These are phyloP conservation scores for Oophaga pumilio DNA, from an alignment of 2,113 vertebrate species.

Conservation along the genomic window DNA sequence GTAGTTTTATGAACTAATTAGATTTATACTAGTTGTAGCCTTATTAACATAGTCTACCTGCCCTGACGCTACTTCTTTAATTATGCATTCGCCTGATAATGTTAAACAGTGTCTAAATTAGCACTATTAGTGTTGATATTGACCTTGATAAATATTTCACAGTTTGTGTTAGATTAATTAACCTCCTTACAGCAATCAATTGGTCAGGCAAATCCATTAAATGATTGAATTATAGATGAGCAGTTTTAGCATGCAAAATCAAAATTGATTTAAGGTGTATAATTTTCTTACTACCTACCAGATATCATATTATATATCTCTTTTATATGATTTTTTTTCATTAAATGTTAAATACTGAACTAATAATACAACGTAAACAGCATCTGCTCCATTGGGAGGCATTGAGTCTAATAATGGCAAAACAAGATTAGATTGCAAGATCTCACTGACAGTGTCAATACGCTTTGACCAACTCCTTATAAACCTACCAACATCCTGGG, in stretches of 20 bases:
- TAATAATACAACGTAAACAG: not conserved
- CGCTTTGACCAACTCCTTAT: not conserved
- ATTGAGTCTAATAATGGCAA: not conserved
- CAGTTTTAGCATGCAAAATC: not conserved
- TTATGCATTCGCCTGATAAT: constrained; percentile 30
- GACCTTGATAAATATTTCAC: constrained; percentile 45
- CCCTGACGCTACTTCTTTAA: constrained; percentile 23
- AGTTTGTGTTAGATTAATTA: constrained; percentile 37
- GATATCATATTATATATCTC: not conserved
- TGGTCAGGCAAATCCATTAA: constrained; percentile 35
- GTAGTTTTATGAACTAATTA: constrained; percentile 44
- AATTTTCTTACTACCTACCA: not conserved
- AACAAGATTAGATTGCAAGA: not conserved
- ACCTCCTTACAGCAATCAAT: constrained; percentile 34
- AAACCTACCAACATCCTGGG: not conserved
- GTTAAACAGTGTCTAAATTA: constrained; percentile 35
- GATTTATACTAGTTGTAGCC: constrained; percentile 29
- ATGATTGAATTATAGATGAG: constrained; percentile 15
- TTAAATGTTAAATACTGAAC: not conserved
- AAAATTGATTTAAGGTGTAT: not conserved
- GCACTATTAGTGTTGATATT: constrained; percentile 42
- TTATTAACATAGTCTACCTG: constrained; percentile 39
- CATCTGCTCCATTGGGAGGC: not conserved
- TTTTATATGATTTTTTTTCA: not conserved
- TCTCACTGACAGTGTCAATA: not conserved